Base-by-base conservation (phyloP, 2,888 invertebrate species). In the Hirtodrosophila alboralis region DNA sequence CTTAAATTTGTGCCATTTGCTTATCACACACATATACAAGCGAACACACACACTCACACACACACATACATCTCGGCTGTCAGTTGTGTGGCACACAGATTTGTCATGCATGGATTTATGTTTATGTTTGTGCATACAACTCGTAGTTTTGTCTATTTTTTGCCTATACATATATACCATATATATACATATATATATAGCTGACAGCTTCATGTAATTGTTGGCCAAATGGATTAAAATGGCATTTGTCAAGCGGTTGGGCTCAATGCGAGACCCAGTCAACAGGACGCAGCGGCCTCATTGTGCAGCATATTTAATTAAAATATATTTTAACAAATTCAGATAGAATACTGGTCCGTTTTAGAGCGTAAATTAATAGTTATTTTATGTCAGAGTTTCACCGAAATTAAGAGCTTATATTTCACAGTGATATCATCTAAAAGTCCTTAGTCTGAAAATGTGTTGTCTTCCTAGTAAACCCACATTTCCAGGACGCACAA, bases 91-190 rank as follows among this genome's bases (percentile, higher is more conserved):
- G 67, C 63, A 64, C 77, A 79, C 64, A 83, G 75, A 81, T 81
- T 81, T 81, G 80, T 81, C 80, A 81, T 84, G 64, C 76, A 75
- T 75, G 84, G 84, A 80, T 76, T 83, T 80, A 84, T 81, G 78
- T 75, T 73, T 75, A 78, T 74, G 77, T 69, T 69, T 57, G 52
- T 56, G 69, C 69, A 72, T 64, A 23, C 23, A 23, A 7, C 23
- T 23, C 23, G 23, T 23, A 71, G 69, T 70, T 70, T 70, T 28
- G 56, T 48, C 26, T 33, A 30, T 44, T 40, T 16, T 34, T 23
- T 36, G 12, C 40, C 21, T 16, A 43, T 27, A 53, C 64, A n/a
- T n/a, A n/a, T n/a, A n/a, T n/a, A n/a, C n/a, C n/a, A n/a, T n/a
- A n/a, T n/a, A n/a, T n/a, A n/a, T n/a, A n/a, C n/a, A n/a, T n/a